Evolutionary conservation across 2,888 invertebrate species (phyloP).

Genomic region (Amphipyra berbera): DNA sequence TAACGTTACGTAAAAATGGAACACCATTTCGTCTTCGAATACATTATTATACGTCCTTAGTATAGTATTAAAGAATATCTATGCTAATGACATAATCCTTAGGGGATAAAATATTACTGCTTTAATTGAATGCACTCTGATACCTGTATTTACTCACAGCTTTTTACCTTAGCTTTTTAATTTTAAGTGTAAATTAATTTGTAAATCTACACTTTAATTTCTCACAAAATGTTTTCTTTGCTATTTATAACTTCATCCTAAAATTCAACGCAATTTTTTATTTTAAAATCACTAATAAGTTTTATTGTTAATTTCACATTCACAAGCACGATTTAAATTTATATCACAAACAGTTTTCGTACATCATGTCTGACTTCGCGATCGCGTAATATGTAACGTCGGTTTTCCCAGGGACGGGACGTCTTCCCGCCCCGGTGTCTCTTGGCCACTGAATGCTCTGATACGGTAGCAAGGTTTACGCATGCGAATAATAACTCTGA

Average conservation of each 20-base stretch:
- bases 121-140: not conserved
- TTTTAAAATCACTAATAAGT: slow-evolving; percentile 40
- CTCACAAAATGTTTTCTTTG: slow-evolving; percentile 4
- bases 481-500: slow-evolving; percentile 84
- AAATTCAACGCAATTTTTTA: not conserved
- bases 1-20: slow-evolving; percentile 36
- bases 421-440: slow-evolving; percentile 70
- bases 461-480: slow-evolving; percentile 78
- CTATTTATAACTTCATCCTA: not conserved
- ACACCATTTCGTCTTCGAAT: not conserved
- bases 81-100: slow-evolving; percentile 1
- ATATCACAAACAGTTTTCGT: slow-evolving; percentile 42
- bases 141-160: not conserved
- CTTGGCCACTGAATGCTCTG: slow-evolving; percentile 77
- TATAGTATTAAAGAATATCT: not conserved
- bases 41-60: not conserved
- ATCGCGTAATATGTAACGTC: slow-evolving; percentile 59
- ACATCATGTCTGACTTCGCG: slow-evolving; percentile 53
- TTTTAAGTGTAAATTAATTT: slow-evolving; percentile 6
- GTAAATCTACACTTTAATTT: slow-evolving; percentile 20
- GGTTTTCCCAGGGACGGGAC: slow-evolving; percentile 59
- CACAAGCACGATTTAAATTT: slow-evolving; percentile 36
- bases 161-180: slow-evolving; percentile 12
- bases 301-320: slow-evolving; percentile 47
- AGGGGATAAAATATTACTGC: not conserved